These are phyloP conservation scores for Halisarca cf. caerulea DNA, from an alignment of 37 sponge, comb jelly and placozoan genomes.

Conservation along the genomic window DNA sequence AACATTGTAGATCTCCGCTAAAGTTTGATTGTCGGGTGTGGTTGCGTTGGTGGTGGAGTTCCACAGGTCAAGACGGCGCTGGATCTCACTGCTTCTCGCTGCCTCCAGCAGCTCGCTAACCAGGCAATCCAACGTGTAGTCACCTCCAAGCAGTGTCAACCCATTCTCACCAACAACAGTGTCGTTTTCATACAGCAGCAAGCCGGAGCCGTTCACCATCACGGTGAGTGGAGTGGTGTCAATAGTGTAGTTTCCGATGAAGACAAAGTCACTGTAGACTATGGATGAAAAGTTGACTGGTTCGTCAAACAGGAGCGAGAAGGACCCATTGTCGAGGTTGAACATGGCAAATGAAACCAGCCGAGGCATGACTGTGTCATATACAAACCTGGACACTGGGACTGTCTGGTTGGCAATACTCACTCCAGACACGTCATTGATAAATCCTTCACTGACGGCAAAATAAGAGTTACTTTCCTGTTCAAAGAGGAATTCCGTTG, in stretches of 20 bases:
- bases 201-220: constrained; percentile 45
- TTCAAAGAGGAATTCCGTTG: constrained; percentile 48
- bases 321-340: constrained; percentile 68
- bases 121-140: constrained; percentile 55
- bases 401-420: constrained; percentile 28
- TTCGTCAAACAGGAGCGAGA: constrained; percentile 80
- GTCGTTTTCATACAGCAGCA: constrained; percentile 54
- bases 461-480: constrained; percentile 43
- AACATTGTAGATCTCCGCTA: constrained; percentile 14
- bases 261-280: constrained; percentile 48
- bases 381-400: constrained; percentile 28
- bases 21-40: not conserved
- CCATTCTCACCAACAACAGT: constrained; percentile 52
- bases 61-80: not conserved
- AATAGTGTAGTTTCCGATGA: constrained; percentile 46
- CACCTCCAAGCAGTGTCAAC: constrained; percentile 27
- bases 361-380: constrained; percentile 66
- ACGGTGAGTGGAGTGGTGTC: constrained; percentile 28
- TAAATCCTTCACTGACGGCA: constrained; percentile 34
- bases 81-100: not conserved
- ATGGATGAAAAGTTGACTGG: constrained; percentile 72
- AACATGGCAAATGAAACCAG: constrained; percentile 57
- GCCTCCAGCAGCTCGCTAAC: not conserved
- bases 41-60: constrained; percentile 13
- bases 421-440: constrained; percentile 63